Conservation (phyloP, 2,888 invertebrate species). For the Sminthurinus aureus region DNA sequence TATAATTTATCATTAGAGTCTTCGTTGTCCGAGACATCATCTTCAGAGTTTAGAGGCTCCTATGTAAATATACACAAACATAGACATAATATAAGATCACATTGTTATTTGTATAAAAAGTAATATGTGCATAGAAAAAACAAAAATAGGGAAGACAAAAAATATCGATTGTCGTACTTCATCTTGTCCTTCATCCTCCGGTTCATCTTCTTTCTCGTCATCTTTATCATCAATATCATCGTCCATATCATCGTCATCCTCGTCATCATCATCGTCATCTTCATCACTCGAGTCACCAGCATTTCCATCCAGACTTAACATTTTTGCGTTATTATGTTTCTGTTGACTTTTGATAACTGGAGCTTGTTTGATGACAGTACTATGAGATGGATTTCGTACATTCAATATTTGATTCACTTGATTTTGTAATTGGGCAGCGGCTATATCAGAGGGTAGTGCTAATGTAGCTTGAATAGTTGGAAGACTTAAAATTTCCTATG, state of each 20-base stretch:
- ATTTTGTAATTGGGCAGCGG: background rate
- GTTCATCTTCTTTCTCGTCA: constrained; percentile 67
- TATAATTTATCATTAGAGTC: constrained; percentile 88
- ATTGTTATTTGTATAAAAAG: too few relatives aligned
- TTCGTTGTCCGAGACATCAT: constrained; percentile 89
- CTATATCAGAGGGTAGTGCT: constrained; percentile 76
- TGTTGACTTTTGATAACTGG: constrained; percentile 43
- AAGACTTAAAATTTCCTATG: constrained; percentile 76
- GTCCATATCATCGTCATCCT: constrained; percentile 68
- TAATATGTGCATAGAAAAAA: too few relatives aligned
- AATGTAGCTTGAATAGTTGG: constrained; percentile 90
- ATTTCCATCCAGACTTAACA: constrained; percentile 51
- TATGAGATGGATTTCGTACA: constrained; percentile 20
- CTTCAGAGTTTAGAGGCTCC: constrained; percentile 94
- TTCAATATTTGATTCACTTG: constrained; percentile 18
- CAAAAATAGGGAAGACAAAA: too few relatives aligned
- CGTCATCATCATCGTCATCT: constrained; percentile 78
- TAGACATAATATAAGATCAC: too few relatives aligned
- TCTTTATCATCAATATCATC: constrained; percentile 64
- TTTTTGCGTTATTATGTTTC: constrained; percentile 32
- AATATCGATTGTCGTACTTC: too few relatives aligned
- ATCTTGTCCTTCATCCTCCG: constrained; percentile 72
- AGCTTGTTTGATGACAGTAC: constrained; percentile 43
- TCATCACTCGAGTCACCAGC: constrained; percentile 56
- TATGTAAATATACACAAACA: constrained; percentile 55